Evolutionary conservation across 2,888 invertebrate genomes (phyloP).

Genomic region (Pardosa pseudoannulata): DNA sequence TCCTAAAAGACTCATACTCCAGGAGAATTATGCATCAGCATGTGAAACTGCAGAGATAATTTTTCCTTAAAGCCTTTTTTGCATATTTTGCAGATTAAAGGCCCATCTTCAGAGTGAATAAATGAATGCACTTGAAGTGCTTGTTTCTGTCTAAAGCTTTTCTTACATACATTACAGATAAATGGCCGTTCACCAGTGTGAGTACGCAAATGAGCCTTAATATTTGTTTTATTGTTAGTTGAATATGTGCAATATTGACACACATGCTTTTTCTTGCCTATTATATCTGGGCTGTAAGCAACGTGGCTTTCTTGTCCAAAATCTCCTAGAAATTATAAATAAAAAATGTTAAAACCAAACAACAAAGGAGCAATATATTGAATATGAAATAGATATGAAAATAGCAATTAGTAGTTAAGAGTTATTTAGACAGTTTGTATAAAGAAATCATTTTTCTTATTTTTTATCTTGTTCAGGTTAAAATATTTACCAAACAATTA

Average conservation of each 20-base stretch:
- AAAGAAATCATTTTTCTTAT: too few species aligned
- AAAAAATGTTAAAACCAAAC: too few species aligned
- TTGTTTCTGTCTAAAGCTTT: background rate
- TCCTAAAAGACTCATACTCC: too few species aligned
- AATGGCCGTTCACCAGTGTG: conserved; percentile 40
- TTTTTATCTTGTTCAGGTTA: too few species aligned
- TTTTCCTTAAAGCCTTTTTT: background rate
- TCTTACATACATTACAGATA: conserved; percentile 14
- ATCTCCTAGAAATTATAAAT: background rate
- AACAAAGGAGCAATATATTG: too few species aligned
- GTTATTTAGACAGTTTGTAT: too few species aligned
- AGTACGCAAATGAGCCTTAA: conserved; percentile 27
- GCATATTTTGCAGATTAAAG: background rate
- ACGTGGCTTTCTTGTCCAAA: background rate
- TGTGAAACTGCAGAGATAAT: background rate
- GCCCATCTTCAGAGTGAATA: background rate
- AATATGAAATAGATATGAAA: too few species aligned
- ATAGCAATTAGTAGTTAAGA: too few species aligned
- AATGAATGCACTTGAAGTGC: background rate
- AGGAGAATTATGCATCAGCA: background rate
- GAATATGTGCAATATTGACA: conserved; percentile 32
- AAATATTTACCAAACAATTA: too few species aligned
- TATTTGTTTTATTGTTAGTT: background rate
- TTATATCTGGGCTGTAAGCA: background rate
- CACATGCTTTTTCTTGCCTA: background rate